Evolutionary conservation across 2,888 invertebrate genomes (phyloP).

Genomic region (Parapristionchus giblindavisi): DNA sequence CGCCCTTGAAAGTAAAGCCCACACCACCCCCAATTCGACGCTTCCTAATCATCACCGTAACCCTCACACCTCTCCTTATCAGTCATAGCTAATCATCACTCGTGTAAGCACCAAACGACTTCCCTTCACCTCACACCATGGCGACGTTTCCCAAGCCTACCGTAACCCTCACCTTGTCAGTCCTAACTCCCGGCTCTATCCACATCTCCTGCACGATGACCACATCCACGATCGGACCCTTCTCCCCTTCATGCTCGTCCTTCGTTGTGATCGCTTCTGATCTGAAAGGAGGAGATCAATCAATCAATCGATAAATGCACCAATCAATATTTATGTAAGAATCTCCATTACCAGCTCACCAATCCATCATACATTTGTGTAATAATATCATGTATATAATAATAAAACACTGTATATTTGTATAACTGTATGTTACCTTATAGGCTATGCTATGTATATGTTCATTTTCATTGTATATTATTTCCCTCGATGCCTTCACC

Average conservation of each 20-base stretch:
- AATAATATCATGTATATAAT: too few species aligned
- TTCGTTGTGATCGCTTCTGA: too few species aligned
- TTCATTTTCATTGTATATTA: too few species aligned
- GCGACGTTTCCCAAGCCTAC: not conserved
- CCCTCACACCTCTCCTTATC: not conserved
- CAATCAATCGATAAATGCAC: not conserved
- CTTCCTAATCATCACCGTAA: not conserved
- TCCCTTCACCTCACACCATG: not conserved
- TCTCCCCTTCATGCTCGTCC: too few species aligned
- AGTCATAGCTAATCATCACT: not conserved
- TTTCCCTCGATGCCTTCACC: too few species aligned
- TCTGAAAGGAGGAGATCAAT: too few species aligned
- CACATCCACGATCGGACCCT: slow-evolving; percentile 2
- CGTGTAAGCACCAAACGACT: not conserved
- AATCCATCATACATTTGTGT: too few species aligned
- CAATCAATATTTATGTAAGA: not conserved
- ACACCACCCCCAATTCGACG: not conserved
- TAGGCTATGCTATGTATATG: too few species aligned
- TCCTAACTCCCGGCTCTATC: slow-evolving; percentile 23
- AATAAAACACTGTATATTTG: too few species aligned
- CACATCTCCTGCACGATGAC: slow-evolving; percentile 32
- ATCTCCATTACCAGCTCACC: too few species aligned
- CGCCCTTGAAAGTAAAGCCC: too few species aligned
- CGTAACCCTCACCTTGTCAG: slow-evolving; percentile 13
- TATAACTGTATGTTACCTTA: too few species aligned